These are phyloP conservation scores for Leucophenga maculata DNA, from an alignment of 2,888 invertebrate species.

Conservation along the genomic window DNA sequence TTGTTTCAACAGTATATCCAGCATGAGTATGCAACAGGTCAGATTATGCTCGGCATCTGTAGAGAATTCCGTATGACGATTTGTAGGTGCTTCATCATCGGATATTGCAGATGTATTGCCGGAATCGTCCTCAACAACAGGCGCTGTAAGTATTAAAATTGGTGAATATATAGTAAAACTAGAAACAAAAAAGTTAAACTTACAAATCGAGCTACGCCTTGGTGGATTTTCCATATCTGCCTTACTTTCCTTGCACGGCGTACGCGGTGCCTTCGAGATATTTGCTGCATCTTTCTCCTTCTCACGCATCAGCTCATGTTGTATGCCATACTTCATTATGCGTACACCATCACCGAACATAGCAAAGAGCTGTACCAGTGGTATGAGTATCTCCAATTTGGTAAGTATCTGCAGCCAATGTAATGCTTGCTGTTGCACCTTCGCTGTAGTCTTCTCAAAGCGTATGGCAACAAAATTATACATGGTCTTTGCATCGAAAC, in stretches of 20 bases:
- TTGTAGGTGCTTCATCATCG: constrained; percentile 78
- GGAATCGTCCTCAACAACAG: constrained; percentile 80
- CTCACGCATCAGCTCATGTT: constrained; percentile 72
- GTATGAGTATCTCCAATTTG: constrained; percentile 90
- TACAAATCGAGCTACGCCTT: constrained; percentile 76
- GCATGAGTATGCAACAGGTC: constrained; percentile 96
- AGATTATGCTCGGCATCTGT: constrained; percentile 83
- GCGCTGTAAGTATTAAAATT: constrained; percentile 70
- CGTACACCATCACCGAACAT: constrained; percentile 92
- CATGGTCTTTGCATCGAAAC: constrained; percentile 94
- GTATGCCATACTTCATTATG: constrained; percentile 77
- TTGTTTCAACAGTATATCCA: constrained; percentile 96
- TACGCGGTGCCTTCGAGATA: constrained; percentile 60
- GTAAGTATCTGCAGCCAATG: constrained; percentile 92
- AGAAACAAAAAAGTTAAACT: constrained; percentile 48
- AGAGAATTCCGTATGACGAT: constrained; percentile 79
- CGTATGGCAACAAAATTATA: constrained; percentile 93
- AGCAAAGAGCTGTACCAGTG: constrained; percentile 87
- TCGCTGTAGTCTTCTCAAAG: constrained; percentile 85
- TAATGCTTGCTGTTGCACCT: constrained; percentile 89
- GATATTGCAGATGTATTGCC: constrained; percentile 80
- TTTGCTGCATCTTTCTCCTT: constrained; percentile 61
- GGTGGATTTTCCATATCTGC: constrained; percentile 69
- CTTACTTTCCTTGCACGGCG: constrained; percentile 69
- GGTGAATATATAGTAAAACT: not conserved